Evolutionary conservation across 2,113 vertebrate species (phyloP), one percentile per base, ranked within the genome.

Genomic region (Nothobranchius furzeri): DNA sequence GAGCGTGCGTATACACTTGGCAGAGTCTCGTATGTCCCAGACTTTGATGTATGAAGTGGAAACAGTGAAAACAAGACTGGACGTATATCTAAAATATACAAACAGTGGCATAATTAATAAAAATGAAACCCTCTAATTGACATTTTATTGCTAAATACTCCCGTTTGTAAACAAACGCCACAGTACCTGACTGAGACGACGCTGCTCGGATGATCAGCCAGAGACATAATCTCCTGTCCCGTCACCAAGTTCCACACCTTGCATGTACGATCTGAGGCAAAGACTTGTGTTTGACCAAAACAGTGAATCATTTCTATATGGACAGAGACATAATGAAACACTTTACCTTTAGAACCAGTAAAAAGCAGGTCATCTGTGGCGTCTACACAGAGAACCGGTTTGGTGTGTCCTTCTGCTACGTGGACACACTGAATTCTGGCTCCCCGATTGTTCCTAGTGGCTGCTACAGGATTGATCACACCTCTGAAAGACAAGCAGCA

Each of bases 231-330:
- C 90, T 99, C 98, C 83, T 99, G 98, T 64, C 98, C 98, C 2
- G 98, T 99, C 77, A 99, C 98, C 74, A 99, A 89, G 86, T 99
- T 99, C 98, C 98, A 99, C n/a, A 98, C 96, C 92, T 99, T 99
- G 88, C 98, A 98, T 12, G 95, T 97, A 14, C 97, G 96, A 81
- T 99, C 97, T 99, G 88, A 66, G 83, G 40, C 42, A 53, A 46
- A 51, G 3, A 58, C 10, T 48, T 14, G 43, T 45, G 43, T 12
- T 12, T 56, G 0, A 17, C 14, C 13, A 43, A 24, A 56, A 17
- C 50, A 40, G 9, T 4, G 9, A 40, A 40, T 7, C 37, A 30
- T 30, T 30, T 30, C 30, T 30, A 3, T 7, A 40, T 4, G 6
- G 30, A 4, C 2, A 40, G 37, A 3, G 37, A 40, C 37, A 6